Evolutionary conservation across 1,140 invertebrate species (phyloP), one percentile per base, ranked within the genome.

Genomic region (Pseudobourletiella spinata): DNA sequence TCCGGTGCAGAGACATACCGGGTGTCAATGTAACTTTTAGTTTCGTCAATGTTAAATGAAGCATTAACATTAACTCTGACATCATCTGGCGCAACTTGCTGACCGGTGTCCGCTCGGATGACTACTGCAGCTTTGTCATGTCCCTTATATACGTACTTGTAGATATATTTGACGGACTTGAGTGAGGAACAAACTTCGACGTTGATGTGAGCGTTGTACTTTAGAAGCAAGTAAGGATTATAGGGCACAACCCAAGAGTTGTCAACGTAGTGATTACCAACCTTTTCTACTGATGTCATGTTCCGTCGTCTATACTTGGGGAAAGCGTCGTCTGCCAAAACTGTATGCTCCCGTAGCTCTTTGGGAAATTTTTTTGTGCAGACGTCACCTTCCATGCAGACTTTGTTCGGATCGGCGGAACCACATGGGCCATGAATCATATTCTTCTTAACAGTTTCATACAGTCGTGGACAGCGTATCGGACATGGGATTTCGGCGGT

Each of bases 181-280:
- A 80, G 73, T 15, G 76, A 77, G 71, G 74, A 73, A 68, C 76
- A 80, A 65, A 71, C 74, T 70, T 80, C 75, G 15, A 79, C 76
- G 66, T 80, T 80, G 43, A 76, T 74, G 63, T 79, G 77, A 32
- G 74, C 71, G 60, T 79, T 72, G 63, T 74, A 81, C 39, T 68
- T 77, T 71, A 76, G 74, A 3, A 67, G 73, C 18, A 82, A 71
- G 3, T 78, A 59, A 14, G 77, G 75, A 65, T 74, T 78, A 11
- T 60, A 60, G 1, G 59, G 59, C 3, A 60, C 50, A 8, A 60
- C 59, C 30, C 30, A 52, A 2, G 1, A 2, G 24, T 42, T 42
- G 4, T 52, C 30, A 0, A 35, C 42, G 20, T 3, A 16, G 58
- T 15, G 24, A 8, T 16, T 20, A 1, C 18, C 67, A 66, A 66